Evolutionary conservation across 2,797 vertebrate species (phyloP), one percentile per base, ranked within the genome.

Genomic region (Calcarius lapponicus): DNA sequence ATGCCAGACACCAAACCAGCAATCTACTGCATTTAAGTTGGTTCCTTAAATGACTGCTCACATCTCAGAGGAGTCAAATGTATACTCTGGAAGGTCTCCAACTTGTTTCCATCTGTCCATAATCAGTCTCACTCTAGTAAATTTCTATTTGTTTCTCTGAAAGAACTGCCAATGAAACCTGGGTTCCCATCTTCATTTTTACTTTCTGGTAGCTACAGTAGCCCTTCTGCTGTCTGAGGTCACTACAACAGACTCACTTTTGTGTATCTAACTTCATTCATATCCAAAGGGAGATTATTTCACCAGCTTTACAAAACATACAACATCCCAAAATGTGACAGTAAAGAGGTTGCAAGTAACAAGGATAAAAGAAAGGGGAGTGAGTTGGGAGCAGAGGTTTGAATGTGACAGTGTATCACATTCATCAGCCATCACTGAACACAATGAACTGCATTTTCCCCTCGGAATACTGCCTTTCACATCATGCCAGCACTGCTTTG

Each of bases 391-490:
- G 51, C 15, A 62, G 18, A 71, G 42, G 50, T 58, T 74, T 67
- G 96, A 93, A 86, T 80, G 64, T 88, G 66, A 64, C 40, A 36
- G 31, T 80, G 8, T 24, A 61, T 88, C 86, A 95, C 83, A 95
- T 80, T 96, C 80, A 94, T 42, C 31, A 57, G 80, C 72, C 95
- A 96, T 93, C 93, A 90, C 80, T 91, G 88, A 94, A 62, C 64
- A 87, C 45, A 96, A 95, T 80, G 93, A 96, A 69, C 88, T 50
- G 60, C 31, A 48, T 65, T 86, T 66, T 76, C 14, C 31, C 32
- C 51, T 71, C 22, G 3, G 43, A 47, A 26, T 74, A 64, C 12
- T 60, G 29, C 29, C 32, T 40, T 71, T 67, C 12, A 11, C 24
- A 72, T n/a, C 29, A 56, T 1, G 6, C 22, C 47, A 69, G 29